Evolutionary conservation across 2,113 vertebrate genomes (phyloP).

Genomic region (Corydoras sp.): DNA sequence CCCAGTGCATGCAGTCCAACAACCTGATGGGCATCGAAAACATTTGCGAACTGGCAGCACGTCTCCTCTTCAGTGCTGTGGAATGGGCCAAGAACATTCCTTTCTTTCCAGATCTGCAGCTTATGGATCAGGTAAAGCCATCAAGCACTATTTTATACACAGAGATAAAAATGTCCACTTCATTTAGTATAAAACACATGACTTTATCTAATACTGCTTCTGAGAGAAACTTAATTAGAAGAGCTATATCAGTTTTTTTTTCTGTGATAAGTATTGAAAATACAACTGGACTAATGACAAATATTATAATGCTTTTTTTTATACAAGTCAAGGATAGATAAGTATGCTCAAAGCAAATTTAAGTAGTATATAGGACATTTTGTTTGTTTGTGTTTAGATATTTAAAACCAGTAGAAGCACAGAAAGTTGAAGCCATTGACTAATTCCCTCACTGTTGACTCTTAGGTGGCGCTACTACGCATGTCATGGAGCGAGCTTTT

Average conservation of each 20-base stretch:
- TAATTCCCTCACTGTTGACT: not conserved
- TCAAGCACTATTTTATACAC: not conserved
- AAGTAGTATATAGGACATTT: no score
- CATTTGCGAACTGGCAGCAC: constrained; percentile 79
- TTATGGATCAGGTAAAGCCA: constrained; percentile 71
- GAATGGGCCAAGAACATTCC: constrained; percentile 86
- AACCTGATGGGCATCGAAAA: constrained; percentile 80
- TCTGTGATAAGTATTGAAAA: no score
- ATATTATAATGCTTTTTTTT: no score
- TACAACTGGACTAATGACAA: no score
- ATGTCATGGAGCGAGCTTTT: constrained; percentile 84
- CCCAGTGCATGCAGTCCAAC: constrained; percentile 79
- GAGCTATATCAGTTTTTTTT: no score
- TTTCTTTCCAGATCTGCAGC: constrained; percentile 80
- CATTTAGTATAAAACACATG: not conserved
- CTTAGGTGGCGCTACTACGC: constrained; percentile 72
- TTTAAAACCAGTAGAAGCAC: no score
- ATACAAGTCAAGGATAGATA: no score
- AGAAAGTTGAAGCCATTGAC: no score
- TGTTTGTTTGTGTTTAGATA: no score
- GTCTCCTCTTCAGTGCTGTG: constrained; percentile 79
- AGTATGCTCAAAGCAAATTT: no score
- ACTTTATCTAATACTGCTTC: not conserved
- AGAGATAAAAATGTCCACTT: not conserved
- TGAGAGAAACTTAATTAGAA: no score